These are phyloP conservation scores for Onchidella celtica DNA, from an alignment of 2,888 invertebrate genomes.

Conservation along the genomic window DNA sequence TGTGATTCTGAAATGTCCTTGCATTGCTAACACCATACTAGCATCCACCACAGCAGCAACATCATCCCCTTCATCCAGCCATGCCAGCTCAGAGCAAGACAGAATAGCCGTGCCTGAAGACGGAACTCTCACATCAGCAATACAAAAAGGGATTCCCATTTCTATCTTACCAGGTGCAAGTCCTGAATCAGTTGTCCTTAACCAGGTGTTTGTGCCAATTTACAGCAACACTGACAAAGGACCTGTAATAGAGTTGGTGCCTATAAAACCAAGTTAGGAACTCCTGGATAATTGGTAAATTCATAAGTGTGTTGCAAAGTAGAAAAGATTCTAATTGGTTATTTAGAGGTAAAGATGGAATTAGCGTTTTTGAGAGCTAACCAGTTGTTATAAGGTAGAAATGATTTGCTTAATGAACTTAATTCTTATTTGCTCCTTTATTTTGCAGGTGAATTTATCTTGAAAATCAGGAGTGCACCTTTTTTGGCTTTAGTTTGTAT, in stretches of 20 bases:
- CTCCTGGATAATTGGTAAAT: too few species aligned
- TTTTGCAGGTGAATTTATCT: too few species aligned
- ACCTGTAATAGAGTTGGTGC: conserved; percentile 57
- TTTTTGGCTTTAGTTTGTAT: too few species aligned
- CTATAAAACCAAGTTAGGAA: conserved; percentile 53
- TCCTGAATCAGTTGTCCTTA: conserved; percentile 52
- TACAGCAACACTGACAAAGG: conserved; percentile 57
- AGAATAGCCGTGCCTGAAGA: conserved; percentile 29
- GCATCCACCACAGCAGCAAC: conserved; percentile 3
- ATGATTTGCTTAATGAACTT: too few species aligned
- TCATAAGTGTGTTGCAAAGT: too few species aligned
- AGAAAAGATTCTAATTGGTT: too few species aligned
- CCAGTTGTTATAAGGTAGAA: too few species aligned
- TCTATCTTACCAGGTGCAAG: conserved; percentile 46
- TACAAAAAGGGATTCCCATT: conserved; percentile 53
- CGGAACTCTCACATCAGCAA: conserved; percentile 50
- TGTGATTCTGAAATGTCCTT: conserved; percentile 35
- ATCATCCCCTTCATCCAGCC: not conserved
- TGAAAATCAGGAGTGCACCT: too few species aligned
- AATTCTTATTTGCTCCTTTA: too few species aligned
- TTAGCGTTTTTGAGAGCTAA: too few species aligned
- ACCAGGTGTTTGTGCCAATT: conserved; percentile 59
- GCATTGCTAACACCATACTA: conserved; percentile 5
- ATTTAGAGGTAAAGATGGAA: too few species aligned
- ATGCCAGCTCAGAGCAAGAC: not conserved